A percentile compares a stretch with the other conserved stretches of the same genome.
Evolutionary conservation across 2,888 invertebrate genomes (phyloP).

Genomic region (Clistopyga incitator): DNA sequence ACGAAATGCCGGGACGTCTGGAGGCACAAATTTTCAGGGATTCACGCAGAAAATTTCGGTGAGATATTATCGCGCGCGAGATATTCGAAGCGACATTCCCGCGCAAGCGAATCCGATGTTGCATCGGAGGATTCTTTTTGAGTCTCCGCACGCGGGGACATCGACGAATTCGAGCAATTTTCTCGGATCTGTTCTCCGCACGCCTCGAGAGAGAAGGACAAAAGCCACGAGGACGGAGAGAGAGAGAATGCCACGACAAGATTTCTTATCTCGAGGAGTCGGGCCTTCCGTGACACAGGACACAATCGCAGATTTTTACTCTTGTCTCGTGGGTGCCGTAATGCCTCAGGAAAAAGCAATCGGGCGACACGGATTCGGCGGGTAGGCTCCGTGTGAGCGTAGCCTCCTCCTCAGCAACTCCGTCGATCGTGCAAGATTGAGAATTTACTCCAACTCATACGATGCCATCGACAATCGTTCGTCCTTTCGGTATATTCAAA

Average conservation of each 20-base stretch:
- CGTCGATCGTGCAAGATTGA: conserved; percentile 74
- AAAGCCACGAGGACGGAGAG: neutral
- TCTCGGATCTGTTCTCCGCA: conserved; percentile 48
- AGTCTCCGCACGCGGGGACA: conserved; percentile 42
- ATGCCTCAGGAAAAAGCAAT: conserved; percentile 73
- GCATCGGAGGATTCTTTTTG: conserved; percentile 36
- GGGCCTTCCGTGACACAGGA: conserved; percentile 32
- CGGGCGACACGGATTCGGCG: conserved; percentile 71
- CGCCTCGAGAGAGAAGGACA: conserved; percentile 26
- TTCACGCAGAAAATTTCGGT: conserved; percentile 3
- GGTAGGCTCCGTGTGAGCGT: conserved; percentile 28
- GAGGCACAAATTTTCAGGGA: conserved; percentile 16
- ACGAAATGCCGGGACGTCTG: conserved; percentile 6
- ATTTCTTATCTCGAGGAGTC: conserved; percentile 53
- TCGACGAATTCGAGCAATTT: conserved; percentile 67
- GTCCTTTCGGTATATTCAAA: neutral
- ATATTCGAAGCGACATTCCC: conserved; percentile 49
- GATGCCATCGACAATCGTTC: neutral
- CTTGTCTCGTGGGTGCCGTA: conserved; percentile 28
- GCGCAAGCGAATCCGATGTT: conserved; percentile 22
- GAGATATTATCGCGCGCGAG: conserved; percentile 30
- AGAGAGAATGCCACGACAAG: conserved; percentile 37
- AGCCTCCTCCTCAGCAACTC: conserved; percentile 64
- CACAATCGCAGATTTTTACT: conserved; percentile 38
- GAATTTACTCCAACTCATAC: conserved; percentile 70